These are phyloP conservation scores for Sebastes fasciatus DNA, from an alignment of 2,113 vertebrate genomes.

Conservation along the genomic window DNA sequence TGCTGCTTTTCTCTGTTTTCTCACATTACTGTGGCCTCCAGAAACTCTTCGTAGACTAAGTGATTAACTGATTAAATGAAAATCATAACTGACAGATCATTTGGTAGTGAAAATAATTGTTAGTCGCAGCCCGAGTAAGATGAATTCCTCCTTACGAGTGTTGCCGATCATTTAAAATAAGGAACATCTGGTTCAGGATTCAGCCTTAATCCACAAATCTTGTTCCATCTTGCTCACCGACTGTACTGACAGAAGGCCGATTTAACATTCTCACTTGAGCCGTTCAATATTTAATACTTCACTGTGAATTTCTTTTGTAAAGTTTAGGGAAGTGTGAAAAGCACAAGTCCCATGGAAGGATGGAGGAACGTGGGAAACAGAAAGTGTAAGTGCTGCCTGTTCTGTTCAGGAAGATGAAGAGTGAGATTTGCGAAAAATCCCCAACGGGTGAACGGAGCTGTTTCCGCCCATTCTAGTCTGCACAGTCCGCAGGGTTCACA, in stretches of 20 bases:
- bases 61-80: neutral
- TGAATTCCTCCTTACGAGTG: neutral
- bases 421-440: neutral
- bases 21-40: too few relatives aligned
- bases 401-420: slow-evolving; percentile 11
- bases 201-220: slow-evolving; percentile 37
- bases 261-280: slow-evolving; percentile 31
- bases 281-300: slow-evolving; percentile 73
- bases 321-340: slow-evolving; percentile 74
- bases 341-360: slow-evolving; percentile 34
- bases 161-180: neutral
- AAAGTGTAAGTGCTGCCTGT: slow-evolving; percentile 11
- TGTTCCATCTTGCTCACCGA: slow-evolving; percentile 25
- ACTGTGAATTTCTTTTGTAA: slow-evolving; percentile 62
- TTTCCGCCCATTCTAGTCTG: neutral
- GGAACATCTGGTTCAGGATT: neutral
- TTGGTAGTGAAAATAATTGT: too few relatives aligned
- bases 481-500: neutral
- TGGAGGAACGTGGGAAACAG: slow-evolving; percentile 17
- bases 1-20: neutral
- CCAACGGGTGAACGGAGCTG: neutral
- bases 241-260: slow-evolving; percentile 10
- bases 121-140: neutral
- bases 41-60: too few relatives aligned
- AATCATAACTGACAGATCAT: neutral